Evolutionary conservation across 2,797 vertebrate genomes (phyloP), one percentile per base, ranked within the genome.

Genomic region (Lophius americanus): DNA sequence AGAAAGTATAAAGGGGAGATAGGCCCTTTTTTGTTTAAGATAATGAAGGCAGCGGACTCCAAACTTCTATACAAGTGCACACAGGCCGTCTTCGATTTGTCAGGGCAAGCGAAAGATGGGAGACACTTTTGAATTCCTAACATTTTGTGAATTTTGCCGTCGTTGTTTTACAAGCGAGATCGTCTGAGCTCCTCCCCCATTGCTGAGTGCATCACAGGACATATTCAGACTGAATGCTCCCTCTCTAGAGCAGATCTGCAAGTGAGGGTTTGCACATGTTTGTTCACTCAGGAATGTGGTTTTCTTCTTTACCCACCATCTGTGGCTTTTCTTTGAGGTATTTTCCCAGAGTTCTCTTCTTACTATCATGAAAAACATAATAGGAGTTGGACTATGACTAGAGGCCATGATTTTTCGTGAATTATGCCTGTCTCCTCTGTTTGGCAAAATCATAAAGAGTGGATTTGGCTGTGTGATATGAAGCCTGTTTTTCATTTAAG

Each of bases 241-340:
- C 53, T 65, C 64, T 60, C 48, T 51, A 64, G 62, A 35, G 3
- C 57, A 87, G 81, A 70, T 75, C 55, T 66, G 82, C 86, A 78
- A 85, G 75, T 79, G 78, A 86, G 81, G 72, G 13, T 82, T 73
- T 73, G 80, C 82, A 81, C 85, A 85, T 86, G 84, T 85, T 83
- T 86, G 78, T 84, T 91, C 64, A 72, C 79, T 88, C 78, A 88
- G 88, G 91, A 91, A 92, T 91, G 87, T 51, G 84, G 65, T 87
- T 88, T 80, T 73, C 75, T 89, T 89, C 83, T 87, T 76, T 54
- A 63, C 53, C 63, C 78, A 54, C 85, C 85, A 88, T 93, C 83
- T 87, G 83, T 43, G 76, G 85, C 81, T 81, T 84, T 84, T 81
- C 83, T 83, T 79, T 68, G 73, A 85, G 79, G 75, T 79, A 76